Evolutionary conservation across 1,140 invertebrate genomes (phyloP).

Genomic region (Proales similis): DNA sequence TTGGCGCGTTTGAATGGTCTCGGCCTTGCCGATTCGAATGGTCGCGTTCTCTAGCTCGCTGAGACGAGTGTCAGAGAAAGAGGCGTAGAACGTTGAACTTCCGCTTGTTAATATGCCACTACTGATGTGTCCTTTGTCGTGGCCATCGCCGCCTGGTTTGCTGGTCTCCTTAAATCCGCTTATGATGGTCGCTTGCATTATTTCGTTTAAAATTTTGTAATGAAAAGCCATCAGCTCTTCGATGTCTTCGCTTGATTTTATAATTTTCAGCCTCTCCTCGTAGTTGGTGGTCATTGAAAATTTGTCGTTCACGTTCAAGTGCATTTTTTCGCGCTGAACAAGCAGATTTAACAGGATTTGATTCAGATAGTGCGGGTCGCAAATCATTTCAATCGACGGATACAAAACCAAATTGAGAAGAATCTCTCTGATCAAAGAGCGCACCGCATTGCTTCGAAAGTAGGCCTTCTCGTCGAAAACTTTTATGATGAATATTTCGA

Average conservation of each 20-base stretch:
- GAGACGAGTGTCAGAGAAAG: constrained; percentile 43
- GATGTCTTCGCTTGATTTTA: constrained; percentile 69
- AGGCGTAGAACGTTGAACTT: constrained; percentile 33
- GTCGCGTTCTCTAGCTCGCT: background rate
- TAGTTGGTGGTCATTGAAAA: constrained; percentile 80
- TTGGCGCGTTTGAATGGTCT: constrained; percentile 55
- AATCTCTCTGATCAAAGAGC: constrained; percentile 72
- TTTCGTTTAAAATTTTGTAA: constrained; percentile 77
- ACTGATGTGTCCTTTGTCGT: background rate
- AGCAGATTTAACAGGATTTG: constrained; percentile 74
- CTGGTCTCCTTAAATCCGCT: constrained; percentile 75
- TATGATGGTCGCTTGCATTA: constrained; percentile 83
- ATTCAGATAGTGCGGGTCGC: constrained; percentile 83
- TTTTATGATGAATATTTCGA: constrained; percentile 70
- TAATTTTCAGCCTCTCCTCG: constrained; percentile 77
- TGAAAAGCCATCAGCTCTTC: constrained; percentile 75
- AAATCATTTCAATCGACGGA: constrained; percentile 71
- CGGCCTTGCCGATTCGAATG: constrained; percentile 58
- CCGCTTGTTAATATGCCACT: constrained; percentile 37
- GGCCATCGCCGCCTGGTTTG: constrained; percentile 65
- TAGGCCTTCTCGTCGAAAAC: constrained; percentile 68
- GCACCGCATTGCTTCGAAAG: constrained; percentile 62
- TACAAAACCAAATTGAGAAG: constrained; percentile 73
- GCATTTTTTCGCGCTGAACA: constrained; percentile 63
- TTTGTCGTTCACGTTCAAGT: constrained; percentile 69